Evolutionary conservation across 1,140 invertebrate species (phyloP), one percentile per base, ranked within the genome.

Genomic region (Cecropterus lyciades): DNA sequence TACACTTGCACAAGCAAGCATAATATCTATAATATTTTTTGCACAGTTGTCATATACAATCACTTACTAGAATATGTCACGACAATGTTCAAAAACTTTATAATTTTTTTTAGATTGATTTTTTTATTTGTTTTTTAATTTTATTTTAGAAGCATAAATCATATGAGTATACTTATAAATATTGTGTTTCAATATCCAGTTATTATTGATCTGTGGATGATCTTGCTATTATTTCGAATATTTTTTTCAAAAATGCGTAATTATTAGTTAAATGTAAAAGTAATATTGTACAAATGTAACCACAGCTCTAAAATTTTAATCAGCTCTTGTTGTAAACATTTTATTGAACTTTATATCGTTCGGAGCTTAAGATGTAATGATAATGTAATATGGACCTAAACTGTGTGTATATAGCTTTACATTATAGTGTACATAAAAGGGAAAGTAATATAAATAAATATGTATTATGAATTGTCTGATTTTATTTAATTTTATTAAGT

Each of bases 341-440:
- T 67, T 67, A 67, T 71, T 56, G 53, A 43, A 53, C 49, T 40
- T 16, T 53, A 17, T 52, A 48, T 53, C 11, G 15, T 53, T 40
- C 13, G 30, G 27, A 53, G 73, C 73, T 62, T 52, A 65, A 70
- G 72, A 27, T n/a, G 57, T 77, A 75, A 71, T 72, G 70, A 73
- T 65, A 69, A 63, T 75, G 74, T 79, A 78, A 79, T 56, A 86
- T 78, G 84, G 84, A 88, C 84, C 85, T 86, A 88, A 86, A 79
- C 65, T 78, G 73, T 80, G 77, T 87, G 79, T 88, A 86, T 85
- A 88, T 85, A 88, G 80, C 77, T 84, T 78, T 80, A n/a, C n/a
- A 75, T 70, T 70, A 63, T 77, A 40, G 67, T 85, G 80, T 87
- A 87, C 74, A 87, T 85, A 85, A 77, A 77, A 77, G 60, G 51